A percentile compares a stretch with the other conserved stretches of the same genome.
Evolutionary conservation across 1,140 invertebrate species (phyloP).

Genomic region (Yoshiicerus persimilis): DNA sequence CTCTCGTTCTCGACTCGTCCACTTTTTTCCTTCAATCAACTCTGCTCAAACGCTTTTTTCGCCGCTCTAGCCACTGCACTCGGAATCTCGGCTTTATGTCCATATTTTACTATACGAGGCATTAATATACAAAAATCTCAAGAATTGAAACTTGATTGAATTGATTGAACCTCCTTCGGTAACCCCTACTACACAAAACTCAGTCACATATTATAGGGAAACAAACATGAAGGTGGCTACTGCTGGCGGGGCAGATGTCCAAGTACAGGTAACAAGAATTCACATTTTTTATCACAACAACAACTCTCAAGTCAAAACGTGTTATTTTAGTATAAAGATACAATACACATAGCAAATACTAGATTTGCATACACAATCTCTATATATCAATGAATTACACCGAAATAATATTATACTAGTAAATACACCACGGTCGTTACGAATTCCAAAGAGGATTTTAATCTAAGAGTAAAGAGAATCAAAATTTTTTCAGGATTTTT

Average conservation of each 20-base stretch:
- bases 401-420: no score
- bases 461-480: not conserved
- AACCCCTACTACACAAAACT: no score
- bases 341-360: no score
- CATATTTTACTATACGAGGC: not conserved
- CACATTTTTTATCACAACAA: not conserved
- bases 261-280: constrained; percentile 13
- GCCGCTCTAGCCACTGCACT: not conserved
- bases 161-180: not conserved
- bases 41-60: not conserved
- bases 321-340: not conserved
- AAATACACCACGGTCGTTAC: not conserved
- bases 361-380: no score
- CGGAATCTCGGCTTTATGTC: not conserved
- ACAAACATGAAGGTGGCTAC: not conserved
- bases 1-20: not conserved
- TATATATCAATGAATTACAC: no score
- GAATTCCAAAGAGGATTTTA: not conserved
- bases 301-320: no score
- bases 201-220: not conserved
- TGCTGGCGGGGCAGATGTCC: constrained; percentile 3
- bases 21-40: not conserved
- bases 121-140: not conserved
- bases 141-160: not conserved
- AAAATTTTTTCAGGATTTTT: not conserved